phyloP scores from a whole-genome alignment of 2,113 vertebrate species.

The Bufo gargarizans region DNA sequence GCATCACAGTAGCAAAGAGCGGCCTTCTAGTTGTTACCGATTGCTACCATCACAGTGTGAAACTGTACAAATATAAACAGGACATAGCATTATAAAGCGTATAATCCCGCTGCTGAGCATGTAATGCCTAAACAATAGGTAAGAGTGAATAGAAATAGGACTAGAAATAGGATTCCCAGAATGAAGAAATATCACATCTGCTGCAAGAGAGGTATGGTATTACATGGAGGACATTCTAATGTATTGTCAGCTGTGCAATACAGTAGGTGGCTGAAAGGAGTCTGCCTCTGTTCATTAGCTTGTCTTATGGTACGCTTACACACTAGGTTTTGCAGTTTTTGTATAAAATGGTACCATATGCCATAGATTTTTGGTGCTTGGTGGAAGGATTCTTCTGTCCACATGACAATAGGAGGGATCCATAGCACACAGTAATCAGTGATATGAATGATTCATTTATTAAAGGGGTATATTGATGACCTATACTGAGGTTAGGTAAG shows the following conservation, averaged over 20 bases:
- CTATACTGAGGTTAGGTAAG: too few relatives aligned
- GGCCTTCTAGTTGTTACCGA: slow-evolving; percentile 50
- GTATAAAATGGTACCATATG: too few relatives aligned
- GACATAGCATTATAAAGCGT: not conserved
- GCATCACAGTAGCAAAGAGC: slow-evolving; percentile 54
- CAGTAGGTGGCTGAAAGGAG: too few relatives aligned
- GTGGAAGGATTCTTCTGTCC: too few relatives aligned
- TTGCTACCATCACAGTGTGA: slow-evolving; percentile 59
- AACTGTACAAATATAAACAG: slow-evolving; percentile 59
- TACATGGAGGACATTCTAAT: not conserved
- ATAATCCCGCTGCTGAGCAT: not conserved
- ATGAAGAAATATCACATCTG: not conserved
- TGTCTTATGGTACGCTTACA: too few relatives aligned
- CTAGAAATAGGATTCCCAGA: not conserved
- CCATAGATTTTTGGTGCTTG: too few relatives aligned
- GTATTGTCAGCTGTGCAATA: not conserved
- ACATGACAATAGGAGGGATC: too few relatives aligned
- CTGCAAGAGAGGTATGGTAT: not conserved
- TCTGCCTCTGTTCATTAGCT: too few relatives aligned
- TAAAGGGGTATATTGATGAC: too few relatives aligned
- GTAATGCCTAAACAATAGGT: not conserved
- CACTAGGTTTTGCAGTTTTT: too few relatives aligned
- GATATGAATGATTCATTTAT: too few relatives aligned
- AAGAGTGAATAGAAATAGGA: not conserved
- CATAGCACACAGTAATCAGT: too few relatives aligned